phyloP scores from a whole-genome alignment of 2,888 invertebrate species.

The Pedicia rivosa region DNA sequence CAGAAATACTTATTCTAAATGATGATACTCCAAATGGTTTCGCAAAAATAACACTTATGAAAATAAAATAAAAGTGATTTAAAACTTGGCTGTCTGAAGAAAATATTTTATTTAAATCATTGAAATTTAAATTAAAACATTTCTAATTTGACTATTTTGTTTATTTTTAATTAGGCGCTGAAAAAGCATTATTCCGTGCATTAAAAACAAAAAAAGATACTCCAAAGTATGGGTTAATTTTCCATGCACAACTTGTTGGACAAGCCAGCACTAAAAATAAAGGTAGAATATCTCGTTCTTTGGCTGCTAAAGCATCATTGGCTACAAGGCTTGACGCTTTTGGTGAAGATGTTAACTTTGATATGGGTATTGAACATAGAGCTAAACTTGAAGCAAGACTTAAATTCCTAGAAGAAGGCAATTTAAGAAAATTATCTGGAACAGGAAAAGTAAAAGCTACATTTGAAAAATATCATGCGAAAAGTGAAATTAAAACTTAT shows the following conservation, averaged over 20 bases:
- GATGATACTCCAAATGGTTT: conserved; percentile 11
- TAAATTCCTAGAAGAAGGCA: conserved; percentile 70
- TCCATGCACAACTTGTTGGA: conserved; percentile 87
- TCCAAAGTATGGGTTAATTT: conserved; percentile 97
- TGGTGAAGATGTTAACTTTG: conserved; percentile 72
- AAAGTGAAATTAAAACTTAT: conserved; percentile 65
- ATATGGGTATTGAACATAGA: conserved; percentile 78
- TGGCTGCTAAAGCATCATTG: conserved; percentile 91
- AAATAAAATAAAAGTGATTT: conserved; percentile 3
- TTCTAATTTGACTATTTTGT: neutral
- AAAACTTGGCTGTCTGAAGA: conserved; percentile 9
- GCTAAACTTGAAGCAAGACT: conserved; percentile 74
- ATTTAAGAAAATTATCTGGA: conserved; percentile 66
- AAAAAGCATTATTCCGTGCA: conserved; percentile 94
- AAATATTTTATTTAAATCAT: neutral
- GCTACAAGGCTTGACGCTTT: conserved; percentile 88
- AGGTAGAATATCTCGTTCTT: conserved; percentile 87
- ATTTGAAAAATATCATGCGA: conserved; percentile 79
- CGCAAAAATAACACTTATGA: conserved; percentile 6
- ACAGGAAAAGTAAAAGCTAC: conserved; percentile 77
- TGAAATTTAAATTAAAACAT: neutral
- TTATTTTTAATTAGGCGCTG: conserved; percentile 52
- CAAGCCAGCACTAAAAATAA: conserved; percentile 82
- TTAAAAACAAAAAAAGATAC: conserved; percentile 95
- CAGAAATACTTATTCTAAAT: conserved; percentile 1